Percentiles rank a stretch among this genome's conserved stretches.
Evolutionary conservation across 2,113 vertebrate species (phyloP).

Genomic region (Tragelaphus scriptus): DNA sequence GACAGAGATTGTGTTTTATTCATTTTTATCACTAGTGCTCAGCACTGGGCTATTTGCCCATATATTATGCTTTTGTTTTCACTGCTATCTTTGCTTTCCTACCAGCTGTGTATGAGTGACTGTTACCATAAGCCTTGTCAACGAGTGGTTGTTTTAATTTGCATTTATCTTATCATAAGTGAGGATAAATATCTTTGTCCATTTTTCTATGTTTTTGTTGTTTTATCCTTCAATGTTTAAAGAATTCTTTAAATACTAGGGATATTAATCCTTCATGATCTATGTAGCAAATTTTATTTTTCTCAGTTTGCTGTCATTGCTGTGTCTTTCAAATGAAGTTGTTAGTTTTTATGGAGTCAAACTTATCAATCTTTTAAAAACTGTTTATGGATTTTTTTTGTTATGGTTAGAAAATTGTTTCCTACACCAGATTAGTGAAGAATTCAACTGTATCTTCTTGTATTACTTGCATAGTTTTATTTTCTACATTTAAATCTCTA

Average conservation of each 20-base stretch:
- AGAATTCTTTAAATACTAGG: neutral
- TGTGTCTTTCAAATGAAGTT: neutral
- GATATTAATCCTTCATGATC: neutral
- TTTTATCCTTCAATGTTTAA: neutral
- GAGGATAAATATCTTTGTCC: neutral
- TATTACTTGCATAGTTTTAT: neutral
- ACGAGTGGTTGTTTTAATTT: neutral
- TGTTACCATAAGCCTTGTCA: neutral
- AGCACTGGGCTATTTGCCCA: neutral
- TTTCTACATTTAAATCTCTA: neutral
- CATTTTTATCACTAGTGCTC: neutral
- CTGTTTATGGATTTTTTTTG: neutral
- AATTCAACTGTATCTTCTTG: neutral
- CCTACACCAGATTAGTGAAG: neutral
- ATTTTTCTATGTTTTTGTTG: neutral
- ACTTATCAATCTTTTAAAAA: neutral
- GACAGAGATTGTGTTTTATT: neutral
- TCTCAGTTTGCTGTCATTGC: neutral
- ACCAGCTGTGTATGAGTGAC: neutral
- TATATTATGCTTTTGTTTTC: neutral
- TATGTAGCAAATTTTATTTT: neutral
- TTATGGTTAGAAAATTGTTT: neutral
- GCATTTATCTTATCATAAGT: neutral
- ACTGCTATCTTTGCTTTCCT: neutral
- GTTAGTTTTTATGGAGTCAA: neutral